A percentile compares a stretch with the other conserved stretches of the same genome.
Evolutionary conservation across 2,888 invertebrate species (phyloP).

Genomic region (Suillia variegata): DNA sequence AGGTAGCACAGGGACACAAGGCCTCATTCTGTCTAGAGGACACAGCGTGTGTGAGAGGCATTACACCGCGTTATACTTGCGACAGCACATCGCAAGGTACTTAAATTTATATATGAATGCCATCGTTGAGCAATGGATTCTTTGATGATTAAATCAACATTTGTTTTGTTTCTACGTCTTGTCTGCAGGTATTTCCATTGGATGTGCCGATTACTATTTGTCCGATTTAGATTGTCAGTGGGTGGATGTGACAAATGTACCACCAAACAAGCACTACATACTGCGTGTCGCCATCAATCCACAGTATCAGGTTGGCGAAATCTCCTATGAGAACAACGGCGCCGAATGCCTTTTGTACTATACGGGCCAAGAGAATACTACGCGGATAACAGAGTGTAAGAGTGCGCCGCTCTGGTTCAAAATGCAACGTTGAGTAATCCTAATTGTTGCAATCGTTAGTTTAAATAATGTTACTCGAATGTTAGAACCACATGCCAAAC

Average conservation of each 20-base stretch:
- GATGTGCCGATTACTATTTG: constrained; percentile 47
- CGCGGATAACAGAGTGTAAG: constrained; percentile 40
- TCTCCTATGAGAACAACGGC: constrained; percentile 50
- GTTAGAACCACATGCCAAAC: no score
- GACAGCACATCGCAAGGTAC: constrained; percentile 50
- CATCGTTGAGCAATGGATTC: background rate
- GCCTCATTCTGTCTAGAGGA: constrained; percentile 54
- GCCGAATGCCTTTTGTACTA: constrained; percentile 47
- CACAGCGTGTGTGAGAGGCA: constrained; percentile 39
- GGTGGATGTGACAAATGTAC: constrained; percentile 52
- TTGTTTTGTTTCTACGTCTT: background rate
- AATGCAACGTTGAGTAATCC: no score
- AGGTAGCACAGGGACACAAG: constrained; percentile 52
- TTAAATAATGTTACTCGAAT: no score
- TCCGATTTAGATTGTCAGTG: constrained; percentile 50
- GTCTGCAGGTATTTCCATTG: constrained; percentile 39
- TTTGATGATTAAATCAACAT: background rate
- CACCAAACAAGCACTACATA: constrained; percentile 40
- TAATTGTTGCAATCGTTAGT: no score
- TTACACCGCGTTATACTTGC: constrained; percentile 38
- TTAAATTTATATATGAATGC: constrained; percentile 7
- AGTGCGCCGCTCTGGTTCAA: constrained; percentile 34
- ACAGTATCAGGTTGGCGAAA: constrained; percentile 48
- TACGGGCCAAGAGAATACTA: constrained; percentile 41
- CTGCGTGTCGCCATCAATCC: constrained; percentile 51